phyloP scores from a whole-genome alignment of 2,888 invertebrate genomes.

The Andrena hattorfiana region DNA sequence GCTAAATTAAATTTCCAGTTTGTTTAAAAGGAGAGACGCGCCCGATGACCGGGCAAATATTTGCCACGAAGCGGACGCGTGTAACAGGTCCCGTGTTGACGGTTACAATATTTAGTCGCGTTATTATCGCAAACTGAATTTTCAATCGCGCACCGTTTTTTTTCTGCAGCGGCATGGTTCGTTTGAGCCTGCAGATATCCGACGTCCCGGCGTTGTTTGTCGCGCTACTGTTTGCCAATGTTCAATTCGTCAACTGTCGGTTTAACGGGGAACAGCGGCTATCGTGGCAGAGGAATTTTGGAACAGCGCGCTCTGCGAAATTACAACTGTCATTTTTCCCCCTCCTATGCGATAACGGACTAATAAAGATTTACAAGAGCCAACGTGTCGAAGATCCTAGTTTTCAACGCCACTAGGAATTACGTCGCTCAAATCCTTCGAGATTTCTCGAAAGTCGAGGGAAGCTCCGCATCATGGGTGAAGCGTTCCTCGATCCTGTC shows the following conservation, averaged over 20 bases:
- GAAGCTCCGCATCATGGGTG: no score
- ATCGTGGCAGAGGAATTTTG: neutral
- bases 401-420: no score
- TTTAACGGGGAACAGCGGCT: neutral
- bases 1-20: conserved; percentile 22
- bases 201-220: neutral
- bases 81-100: conserved; percentile 8
- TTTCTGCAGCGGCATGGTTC: neutral
- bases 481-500: no score
- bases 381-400: no score
- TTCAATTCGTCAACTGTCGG: neutral
- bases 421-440: no score
- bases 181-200: neutral
- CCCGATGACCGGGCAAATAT: conserved; percentile 18
- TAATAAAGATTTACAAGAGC: no score
- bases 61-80: conserved; percentile 5
- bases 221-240: conserved; percentile 1
- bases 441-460: no score
- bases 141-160: neutral
- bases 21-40: conserved; percentile 12
- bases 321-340: neutral
- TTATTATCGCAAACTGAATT: conserved; percentile 17
- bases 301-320: neutral
- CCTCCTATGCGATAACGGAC: no score
- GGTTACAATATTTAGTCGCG: neutral